Conservation (phyloP, 1,140 invertebrate genomes). For the Drosophila oshimai region DNA sequence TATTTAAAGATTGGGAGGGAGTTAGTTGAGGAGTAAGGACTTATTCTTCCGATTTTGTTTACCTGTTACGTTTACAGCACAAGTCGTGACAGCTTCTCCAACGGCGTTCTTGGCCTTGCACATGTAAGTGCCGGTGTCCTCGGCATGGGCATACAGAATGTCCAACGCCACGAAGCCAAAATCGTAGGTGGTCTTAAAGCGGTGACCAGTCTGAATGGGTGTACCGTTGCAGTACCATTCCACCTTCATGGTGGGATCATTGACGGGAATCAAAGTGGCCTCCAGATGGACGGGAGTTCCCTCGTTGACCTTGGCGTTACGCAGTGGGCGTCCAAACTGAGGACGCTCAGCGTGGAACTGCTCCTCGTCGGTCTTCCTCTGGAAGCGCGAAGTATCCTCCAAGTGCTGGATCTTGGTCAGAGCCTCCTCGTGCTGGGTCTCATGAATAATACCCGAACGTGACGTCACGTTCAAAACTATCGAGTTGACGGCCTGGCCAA, state of each 20-base stretch:
- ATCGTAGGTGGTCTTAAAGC: slow-evolving; percentile 96
- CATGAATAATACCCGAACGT: slow-evolving; percentile 93
- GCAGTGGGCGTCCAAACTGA: slow-evolving; percentile 93
- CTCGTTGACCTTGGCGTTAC: slow-evolving; percentile 92
- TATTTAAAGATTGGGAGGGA: slow-evolving; percentile 44
- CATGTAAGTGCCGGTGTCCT: slow-evolving; percentile 97
- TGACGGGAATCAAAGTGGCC: slow-evolving; percentile 96
- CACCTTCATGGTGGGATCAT: slow-evolving; percentile 97
- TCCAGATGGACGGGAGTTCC: slow-evolving; percentile 97
- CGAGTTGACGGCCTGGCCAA: slow-evolving; percentile 91
- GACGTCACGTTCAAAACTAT: slow-evolving; percentile 92
- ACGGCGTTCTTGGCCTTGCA: slow-evolving; percentile 95
- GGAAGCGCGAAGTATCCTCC: slow-evolving; percentile 93
- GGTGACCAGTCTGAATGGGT: slow-evolving; percentile 93
- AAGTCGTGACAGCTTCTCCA: slow-evolving; percentile 96
- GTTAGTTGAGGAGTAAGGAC: no score
- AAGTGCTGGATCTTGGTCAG: slow-evolving; percentile 95
- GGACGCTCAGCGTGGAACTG: slow-evolving; percentile 91
- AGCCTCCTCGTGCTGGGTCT: slow-evolving; percentile 97
- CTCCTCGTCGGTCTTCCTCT: slow-evolving; percentile 88
- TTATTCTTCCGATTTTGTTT: no score
- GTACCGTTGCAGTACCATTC: slow-evolving; percentile 97
- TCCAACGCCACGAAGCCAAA: slow-evolving; percentile 98
- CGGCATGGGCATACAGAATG: slow-evolving; percentile 97
- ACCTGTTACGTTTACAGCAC: slow-evolving; percentile 92